Conservation (phyloP, 2,888 invertebrate species). For the Rhyacophila evoluta region DNA sequence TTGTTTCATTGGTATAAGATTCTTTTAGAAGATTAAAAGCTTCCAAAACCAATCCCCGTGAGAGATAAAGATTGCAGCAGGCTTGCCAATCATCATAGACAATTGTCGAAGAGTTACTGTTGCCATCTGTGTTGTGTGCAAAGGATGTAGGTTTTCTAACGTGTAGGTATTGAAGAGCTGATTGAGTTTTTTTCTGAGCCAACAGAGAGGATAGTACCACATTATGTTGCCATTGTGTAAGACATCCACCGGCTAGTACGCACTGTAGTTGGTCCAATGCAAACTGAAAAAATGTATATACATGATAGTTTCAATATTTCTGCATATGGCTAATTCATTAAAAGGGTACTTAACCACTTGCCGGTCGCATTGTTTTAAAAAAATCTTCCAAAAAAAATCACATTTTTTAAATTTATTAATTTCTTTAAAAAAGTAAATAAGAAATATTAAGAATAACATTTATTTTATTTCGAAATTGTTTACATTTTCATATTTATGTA, state of each 20-base stretch:
- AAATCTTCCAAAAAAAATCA: too few species aligned
- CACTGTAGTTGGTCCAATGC: constrained; percentile 76
- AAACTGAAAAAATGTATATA: constrained; percentile 70
- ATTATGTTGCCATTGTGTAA: constrained; percentile 81
- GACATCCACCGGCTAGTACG: constrained; percentile 69
- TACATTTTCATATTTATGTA: too few species aligned
- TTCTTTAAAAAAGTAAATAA: too few species aligned
- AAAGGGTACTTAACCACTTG: too few species aligned
- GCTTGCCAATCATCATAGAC: constrained; percentile 67
- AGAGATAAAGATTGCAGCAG: constrained; percentile 72
- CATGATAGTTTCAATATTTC: too few species aligned
- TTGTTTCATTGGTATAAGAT: constrained; percentile 65
- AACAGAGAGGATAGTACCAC: constrained; percentile 76
- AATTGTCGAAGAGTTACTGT: constrained; percentile 56
- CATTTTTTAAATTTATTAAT: too few species aligned
- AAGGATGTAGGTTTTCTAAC: constrained; percentile 71
- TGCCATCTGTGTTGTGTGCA: constrained; percentile 62
- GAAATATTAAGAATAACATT: too few species aligned
- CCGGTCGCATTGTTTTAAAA: too few species aligned
- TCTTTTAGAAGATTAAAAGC: constrained; percentile 75
- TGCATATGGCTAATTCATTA: too few species aligned
- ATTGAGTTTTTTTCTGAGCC: constrained; percentile 76
- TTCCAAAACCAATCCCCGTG: constrained; percentile 74
- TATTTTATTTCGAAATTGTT: too few species aligned
- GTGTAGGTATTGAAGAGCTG: constrained; percentile 78